phyloP scores from a whole-genome alignment of 2,888 invertebrate species.

The Pseudococcus jackbeardsleyi region DNA sequence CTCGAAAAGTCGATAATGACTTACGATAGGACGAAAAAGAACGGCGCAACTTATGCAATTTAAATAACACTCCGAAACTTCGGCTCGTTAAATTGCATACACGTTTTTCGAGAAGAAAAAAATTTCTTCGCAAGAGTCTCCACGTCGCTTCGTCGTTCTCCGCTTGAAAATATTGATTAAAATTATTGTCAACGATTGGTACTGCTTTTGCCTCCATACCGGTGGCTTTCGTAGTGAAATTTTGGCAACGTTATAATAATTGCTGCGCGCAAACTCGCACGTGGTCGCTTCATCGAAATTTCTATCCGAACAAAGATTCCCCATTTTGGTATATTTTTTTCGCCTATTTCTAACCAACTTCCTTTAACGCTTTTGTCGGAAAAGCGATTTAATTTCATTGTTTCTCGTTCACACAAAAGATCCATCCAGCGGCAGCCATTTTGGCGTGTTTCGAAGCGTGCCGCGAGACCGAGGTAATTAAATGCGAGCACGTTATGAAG shows the following conservation, averaged over 20 bases:
- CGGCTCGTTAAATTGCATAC: neutral
- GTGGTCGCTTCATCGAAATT: neutral
- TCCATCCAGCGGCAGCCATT: neutral
- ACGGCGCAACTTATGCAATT: conserved; percentile 7
- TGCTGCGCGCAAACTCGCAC: conserved; percentile 9
- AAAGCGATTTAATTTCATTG: neutral
- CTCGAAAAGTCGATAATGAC: neutral
- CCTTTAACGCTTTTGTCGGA: neutral
- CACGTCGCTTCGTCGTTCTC: neutral
- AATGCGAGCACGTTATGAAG: conserved; percentile 4
- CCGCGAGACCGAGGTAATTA: neutral
- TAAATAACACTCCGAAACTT: neutral
- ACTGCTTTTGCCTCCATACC: neutral
- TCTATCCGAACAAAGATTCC: neutral
- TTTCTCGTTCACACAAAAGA: neutral
- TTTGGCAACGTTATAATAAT: conserved; percentile 47
- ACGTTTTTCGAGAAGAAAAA: neutral
- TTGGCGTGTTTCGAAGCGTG: neutral
- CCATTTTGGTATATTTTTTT: neutral
- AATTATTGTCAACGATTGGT: conserved; percentile 40
- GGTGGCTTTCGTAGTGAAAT: neutral
- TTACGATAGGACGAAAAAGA: neutral
- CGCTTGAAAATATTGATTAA: conserved; percentile 41
- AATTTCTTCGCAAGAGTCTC: neutral
- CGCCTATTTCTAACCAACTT: neutral